Evolutionary conservation across 2,888 invertebrate genomes (phyloP), one percentile per base, ranked within the genome.

Genomic region (Ormyrus rosae): DNA sequence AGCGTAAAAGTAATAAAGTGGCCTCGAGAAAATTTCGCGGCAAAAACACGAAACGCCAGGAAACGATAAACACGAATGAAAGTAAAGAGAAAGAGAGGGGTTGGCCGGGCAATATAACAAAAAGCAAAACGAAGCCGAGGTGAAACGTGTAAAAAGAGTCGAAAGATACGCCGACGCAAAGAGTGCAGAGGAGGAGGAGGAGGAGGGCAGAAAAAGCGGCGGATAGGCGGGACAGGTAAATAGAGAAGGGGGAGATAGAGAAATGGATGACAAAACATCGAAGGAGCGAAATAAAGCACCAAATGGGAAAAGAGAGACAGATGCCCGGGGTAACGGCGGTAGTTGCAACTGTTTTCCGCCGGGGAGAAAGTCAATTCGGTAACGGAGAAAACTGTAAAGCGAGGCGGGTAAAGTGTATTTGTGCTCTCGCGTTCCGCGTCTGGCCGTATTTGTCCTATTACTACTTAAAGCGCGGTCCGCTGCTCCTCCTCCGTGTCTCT

Each of bases 301-400:
- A 48, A 46, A 63, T 55, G 51, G 61, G 74, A 61, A 60, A 69
- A 46, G 69, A 55, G 68, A 78, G 58, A 64, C 51, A 78, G 73
- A 63, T n/a, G 48, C n/a, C 69, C 13, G 46, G 46, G 6, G 48
- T n/a, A 51, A 75, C 34, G 34, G 34, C 34, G 34, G 34, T 3
- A 34, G 34, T 34, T 34, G 34, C 34, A 34, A 34, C 34, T 34
- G 34, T 34, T 34, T 4, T 34, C 34, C 34, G 34, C 34, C 34
- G 19, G 34, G 64, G 58, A n/a, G 50, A 73, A 70, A 79, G 79
- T 79, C 79, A 79, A 79, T 79, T 70, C 58, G 53, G 79, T 70
- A 73, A 51, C 56, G 64, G 79, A 74, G 34, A 34, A 34, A 74
- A 74, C 68, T 73, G 60, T 51, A 56, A 34, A 64, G 64, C 56